Percentiles rank a stretch among this genome's conserved stretches.
phyloP scores from a whole-genome alignment of 2,797 vertebrate species.

The Pseudopleuronectes americanus region DNA sequence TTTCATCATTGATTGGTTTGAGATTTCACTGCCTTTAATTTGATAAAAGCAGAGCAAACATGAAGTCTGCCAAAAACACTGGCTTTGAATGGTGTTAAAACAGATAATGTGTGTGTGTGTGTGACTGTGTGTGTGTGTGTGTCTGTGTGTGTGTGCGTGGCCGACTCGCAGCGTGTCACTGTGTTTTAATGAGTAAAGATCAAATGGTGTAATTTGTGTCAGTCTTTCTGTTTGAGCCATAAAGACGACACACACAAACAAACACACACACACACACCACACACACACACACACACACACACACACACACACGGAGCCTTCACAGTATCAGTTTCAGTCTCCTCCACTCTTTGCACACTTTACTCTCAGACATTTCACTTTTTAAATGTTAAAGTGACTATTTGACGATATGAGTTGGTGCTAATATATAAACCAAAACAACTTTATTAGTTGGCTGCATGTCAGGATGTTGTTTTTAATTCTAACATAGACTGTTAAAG shows the following conservation, averaged over 20 bases:
- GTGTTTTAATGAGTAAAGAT: conserved; percentile 44
- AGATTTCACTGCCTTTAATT: conserved; percentile 61
- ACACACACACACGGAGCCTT: neutral
- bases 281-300: neutral
- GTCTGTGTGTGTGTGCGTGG: conserved; percentile 21
- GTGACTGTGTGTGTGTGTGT: conserved; percentile 27
- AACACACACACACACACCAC: neutral
- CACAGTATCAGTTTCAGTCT: neutral
- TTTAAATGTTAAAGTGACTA: neutral
- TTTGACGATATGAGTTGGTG: neutral
- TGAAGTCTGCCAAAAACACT: conserved; percentile 44
- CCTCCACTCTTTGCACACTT: neutral
- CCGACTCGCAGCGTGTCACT: conserved; percentile 23
- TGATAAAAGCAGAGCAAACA: conserved; percentile 54
- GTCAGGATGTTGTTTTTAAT: too few species aligned
- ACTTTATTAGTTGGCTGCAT: neutral
- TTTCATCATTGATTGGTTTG: conserved; percentile 64
- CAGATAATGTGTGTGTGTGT: conserved; percentile 5
- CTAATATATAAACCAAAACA: neutral
- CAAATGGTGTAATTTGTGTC: conserved; percentile 38
- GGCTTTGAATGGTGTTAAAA: conserved; percentile 52
- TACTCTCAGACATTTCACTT: neutral
- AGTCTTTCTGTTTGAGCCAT: conserved; percentile 34
- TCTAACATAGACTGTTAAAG: neutral
- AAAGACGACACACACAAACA: neutral